Evolutionary conservation across 2,797 vertebrate genomes (phyloP).

Genomic region (Prunella strophiata): DNA sequence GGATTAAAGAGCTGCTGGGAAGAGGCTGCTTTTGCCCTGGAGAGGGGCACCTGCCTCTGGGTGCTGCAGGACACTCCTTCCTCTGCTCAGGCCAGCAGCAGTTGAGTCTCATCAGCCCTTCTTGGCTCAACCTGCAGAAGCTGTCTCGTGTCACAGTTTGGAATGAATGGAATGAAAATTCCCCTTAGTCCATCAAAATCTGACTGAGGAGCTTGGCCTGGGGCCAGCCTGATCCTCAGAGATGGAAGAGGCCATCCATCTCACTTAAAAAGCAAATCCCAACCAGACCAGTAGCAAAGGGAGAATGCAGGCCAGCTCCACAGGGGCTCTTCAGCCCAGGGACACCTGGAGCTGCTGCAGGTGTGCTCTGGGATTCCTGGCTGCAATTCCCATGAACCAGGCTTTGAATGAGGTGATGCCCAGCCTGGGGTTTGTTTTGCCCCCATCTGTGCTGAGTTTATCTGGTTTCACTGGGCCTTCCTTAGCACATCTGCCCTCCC

Average conservation of each 20-base stretch:
- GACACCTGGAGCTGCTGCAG: background rate
- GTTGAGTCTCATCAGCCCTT: background rate
- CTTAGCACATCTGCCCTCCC: background rate
- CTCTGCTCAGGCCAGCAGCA: background rate
- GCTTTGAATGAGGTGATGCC: background rate
- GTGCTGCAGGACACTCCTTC: background rate
- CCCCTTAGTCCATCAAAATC: background rate
- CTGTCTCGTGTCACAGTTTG: background rate
- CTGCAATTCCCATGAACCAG: rapidly evolving
- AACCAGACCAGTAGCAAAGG: background rate
- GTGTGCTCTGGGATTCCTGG: background rate
- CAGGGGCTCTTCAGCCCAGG: background rate
- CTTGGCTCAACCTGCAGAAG: background rate
- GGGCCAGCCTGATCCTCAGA: background rate
- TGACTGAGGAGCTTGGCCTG: background rate
- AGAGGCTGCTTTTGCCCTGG: background rate
- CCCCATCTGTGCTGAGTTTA: background rate
- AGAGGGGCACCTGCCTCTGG: background rate
- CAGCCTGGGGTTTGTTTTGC: background rate
- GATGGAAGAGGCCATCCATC: background rate
- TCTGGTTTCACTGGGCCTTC: background rate
- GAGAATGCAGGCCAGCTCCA: background rate
- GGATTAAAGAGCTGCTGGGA: background rate
- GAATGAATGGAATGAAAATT: slow-evolving; percentile 62
- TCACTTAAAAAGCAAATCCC: background rate